phyloP scores from a whole-genome alignment of 2,888 invertebrate species.

The Melinaea menophilus region DNA sequence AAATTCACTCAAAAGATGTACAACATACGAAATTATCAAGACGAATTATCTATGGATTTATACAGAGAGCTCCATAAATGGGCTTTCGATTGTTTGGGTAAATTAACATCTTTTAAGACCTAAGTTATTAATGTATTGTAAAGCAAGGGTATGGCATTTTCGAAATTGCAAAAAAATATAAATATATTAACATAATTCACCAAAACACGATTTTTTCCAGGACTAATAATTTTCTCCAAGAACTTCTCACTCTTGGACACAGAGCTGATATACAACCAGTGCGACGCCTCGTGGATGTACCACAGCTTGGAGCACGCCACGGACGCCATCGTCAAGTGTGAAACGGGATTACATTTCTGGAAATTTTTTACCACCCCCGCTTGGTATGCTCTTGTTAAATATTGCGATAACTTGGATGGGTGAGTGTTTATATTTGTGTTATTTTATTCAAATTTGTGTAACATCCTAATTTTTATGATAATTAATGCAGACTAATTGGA shows the following conservation, averaged over 20 bases:
- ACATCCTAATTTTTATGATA: conserved; percentile 8
- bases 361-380: conserved; percentile 79
- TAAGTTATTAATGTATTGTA: background rate
- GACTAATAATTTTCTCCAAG: conserved; percentile 74
- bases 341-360: conserved; percentile 82
- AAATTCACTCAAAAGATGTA: conserved; percentile 65
- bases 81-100: conserved; percentile 82
- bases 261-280: conserved; percentile 64
- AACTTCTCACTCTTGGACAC: conserved; percentile 80
- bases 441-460: conserved; percentile 4
- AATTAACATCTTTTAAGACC: conserved; percentile 28
- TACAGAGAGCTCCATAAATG: conserved; percentile 81
- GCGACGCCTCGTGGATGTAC: conserved; percentile 78
- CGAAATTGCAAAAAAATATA: background rate
- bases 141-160: too few species aligned
- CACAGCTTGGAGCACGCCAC: conserved; percentile 77
- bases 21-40: conserved; percentile 78
- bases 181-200: background rate
- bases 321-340: conserved; percentile 78
- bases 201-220: conserved; percentile 36
- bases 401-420: conserved; percentile 81
- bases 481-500: conserved; percentile 72
- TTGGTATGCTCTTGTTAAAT: conserved; percentile 75
- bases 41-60: conserved; percentile 79
- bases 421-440: conserved; percentile 39